Percentiles rank a stretch among this genome's conserved stretches.
These are phyloP conservation scores for Ariolimax columbianus DNA, from an alignment of 2,888 invertebrate species.

Conservation along the genomic window DNA sequence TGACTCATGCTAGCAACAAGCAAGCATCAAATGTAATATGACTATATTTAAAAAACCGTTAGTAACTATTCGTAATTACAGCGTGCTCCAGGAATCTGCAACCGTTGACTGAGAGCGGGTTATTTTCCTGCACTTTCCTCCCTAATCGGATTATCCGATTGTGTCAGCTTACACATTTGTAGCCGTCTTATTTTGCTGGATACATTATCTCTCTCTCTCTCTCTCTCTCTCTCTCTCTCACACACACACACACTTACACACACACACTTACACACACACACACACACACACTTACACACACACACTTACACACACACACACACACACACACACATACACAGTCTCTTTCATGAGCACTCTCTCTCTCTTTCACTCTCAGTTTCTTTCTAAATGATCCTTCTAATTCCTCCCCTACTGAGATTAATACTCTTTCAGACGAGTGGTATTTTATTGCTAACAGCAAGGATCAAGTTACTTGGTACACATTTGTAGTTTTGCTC, in stretches of 20 bases:
- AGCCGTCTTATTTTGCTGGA: too few relatives aligned
- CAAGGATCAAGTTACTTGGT: too few relatives aligned
- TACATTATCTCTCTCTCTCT: neutral
- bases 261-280: too few relatives aligned
- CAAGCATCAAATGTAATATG: neutral
- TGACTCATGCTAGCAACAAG: too few relatives aligned
- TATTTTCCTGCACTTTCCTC: neutral
- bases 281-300: too few relatives aligned
- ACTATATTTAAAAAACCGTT: neutral
- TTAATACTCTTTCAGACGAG: too few relatives aligned
- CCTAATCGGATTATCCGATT: neutral
- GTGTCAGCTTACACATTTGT: neutral
- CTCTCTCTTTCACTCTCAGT: neutral
- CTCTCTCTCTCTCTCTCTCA: slow-evolving; percentile 1
- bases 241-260: neutral
- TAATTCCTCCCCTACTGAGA: neutral
- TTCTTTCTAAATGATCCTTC: too few relatives aligned
- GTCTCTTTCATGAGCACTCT: too few relatives aligned
- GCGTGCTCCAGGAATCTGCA: neutral
- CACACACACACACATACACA: too few relatives aligned
- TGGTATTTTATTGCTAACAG: too few relatives aligned
- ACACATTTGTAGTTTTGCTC: too few relatives aligned
- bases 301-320: too few relatives aligned
- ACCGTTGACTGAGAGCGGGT: neutral
- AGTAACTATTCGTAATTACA: neutral